Conservation (phyloP, 2,888 invertebrate species). For the Agrilus biguttatus region DNA sequence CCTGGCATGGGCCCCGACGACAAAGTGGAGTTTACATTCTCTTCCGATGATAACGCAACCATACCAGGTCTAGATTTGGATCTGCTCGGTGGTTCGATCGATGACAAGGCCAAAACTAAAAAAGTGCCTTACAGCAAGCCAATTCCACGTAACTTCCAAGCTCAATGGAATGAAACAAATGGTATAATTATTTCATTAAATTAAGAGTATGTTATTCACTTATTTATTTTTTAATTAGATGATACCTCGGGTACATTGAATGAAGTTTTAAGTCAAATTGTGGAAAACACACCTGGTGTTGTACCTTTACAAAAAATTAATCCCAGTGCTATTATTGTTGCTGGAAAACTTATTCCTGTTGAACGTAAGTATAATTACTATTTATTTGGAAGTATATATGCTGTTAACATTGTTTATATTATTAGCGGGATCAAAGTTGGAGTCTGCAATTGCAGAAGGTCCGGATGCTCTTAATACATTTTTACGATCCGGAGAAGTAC, state of each 20-base stretch:
- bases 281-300: constrained; percentile 66
- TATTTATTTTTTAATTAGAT: constrained; percentile 23
- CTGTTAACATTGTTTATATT: constrained; percentile 5
- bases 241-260: constrained; percentile 37
- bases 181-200: constrained; percentile 24
- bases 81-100: constrained; percentile 38
- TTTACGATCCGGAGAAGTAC: constrained; percentile 67
- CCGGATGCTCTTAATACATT: constrained; percentile 62
- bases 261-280: constrained; percentile 56
- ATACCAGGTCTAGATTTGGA: constrained; percentile 85
- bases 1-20: constrained; percentile 99
- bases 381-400: neutral
- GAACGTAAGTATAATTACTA: constrained; percentile 37
- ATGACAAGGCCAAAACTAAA: constrained; percentile 59
- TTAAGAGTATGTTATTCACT: too few species aligned
- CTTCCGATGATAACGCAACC: constrained; percentile 60
- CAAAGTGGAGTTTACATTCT: constrained; percentile 63
- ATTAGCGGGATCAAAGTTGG: constrained; percentile 58
- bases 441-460: constrained; percentile 63
- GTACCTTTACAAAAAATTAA: constrained; percentile 62
- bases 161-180: constrained; percentile 84
- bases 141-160: constrained; percentile 90
- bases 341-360: constrained; percentile 69
- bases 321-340: constrained; percentile 67
- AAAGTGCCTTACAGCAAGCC: constrained; percentile 92